These are phyloP conservation scores for Leucoma salicis DNA, from an alignment of 2,888 invertebrate species.

Conservation along the genomic window DNA sequence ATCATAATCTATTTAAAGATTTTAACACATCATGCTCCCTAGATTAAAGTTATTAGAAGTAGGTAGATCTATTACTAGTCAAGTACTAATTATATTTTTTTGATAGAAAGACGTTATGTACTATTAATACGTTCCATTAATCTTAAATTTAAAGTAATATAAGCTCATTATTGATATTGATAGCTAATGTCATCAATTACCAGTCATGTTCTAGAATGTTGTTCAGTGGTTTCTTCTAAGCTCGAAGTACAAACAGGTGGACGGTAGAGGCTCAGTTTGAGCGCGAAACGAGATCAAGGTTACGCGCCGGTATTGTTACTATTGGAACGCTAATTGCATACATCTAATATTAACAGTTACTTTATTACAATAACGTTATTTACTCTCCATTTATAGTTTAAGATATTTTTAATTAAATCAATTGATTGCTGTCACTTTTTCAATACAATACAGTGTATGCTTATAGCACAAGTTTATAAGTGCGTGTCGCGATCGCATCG, in stretches of 20 bases:
- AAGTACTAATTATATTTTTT: too few species aligned
- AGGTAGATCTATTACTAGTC: too few species aligned
- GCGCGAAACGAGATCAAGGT: constrained; percentile 68
- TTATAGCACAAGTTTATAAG: constrained; percentile 28
- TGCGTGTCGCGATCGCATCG: constrained; percentile 38
- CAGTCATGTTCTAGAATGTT: too few species aligned
- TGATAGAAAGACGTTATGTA: too few species aligned
- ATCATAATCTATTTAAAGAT: too few species aligned
- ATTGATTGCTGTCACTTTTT: constrained; percentile 17
- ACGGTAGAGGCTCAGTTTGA: constrained; percentile 43
- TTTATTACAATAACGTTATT: constrained; percentile 24
- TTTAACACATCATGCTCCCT: too few species aligned
- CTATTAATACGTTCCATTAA: too few species aligned
- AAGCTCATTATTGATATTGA: too few species aligned
- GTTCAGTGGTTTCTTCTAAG: constrained; percentile 38
- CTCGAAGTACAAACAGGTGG: constrained; percentile 52
- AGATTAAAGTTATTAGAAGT: too few species aligned
- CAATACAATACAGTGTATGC: too few species aligned
- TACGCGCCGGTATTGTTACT: constrained; percentile 58
- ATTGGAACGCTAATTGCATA: constrained; percentile 58
- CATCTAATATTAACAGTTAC: constrained; percentile 42
- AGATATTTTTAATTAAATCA: constrained; percentile 12
- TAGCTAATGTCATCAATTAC: too few species aligned
- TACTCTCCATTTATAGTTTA: constrained; percentile 5
- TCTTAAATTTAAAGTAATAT: too few species aligned